A percentile compares a stretch with the other conserved stretches of the same genome.
Evolutionary conservation across 2,888 invertebrate species (phyloP).

Genomic region (Branchipolynoe longqiensis): DNA sequence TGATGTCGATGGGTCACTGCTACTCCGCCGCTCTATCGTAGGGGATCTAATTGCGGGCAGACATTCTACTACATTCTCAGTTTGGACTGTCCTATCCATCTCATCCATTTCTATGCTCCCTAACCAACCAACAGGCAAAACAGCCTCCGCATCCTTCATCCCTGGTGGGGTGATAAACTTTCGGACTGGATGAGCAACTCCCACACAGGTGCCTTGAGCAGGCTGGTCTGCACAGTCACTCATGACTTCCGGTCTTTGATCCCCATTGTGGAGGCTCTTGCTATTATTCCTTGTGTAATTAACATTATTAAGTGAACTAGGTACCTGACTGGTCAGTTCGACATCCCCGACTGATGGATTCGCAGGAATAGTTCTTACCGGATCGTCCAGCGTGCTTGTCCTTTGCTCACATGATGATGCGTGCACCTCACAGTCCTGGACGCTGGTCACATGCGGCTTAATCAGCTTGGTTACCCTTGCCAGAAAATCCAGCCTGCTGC

Average conservation of each 20-base stretch:
- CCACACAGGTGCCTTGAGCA: background rate
- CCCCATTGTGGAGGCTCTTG: background rate
- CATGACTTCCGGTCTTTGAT: constrained; percentile 29
- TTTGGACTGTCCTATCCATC: too few species aligned
- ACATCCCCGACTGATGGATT: constrained; percentile 36
- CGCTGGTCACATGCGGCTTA: constrained; percentile 17
- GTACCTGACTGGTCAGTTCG: background rate
- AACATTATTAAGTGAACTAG: background rate
- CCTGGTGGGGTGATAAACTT: too few species aligned
- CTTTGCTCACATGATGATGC: too few species aligned
- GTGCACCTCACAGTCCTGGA: background rate
- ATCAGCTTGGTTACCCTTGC: constrained; percentile 22
- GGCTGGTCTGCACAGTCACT: background rate
- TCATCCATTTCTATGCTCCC: too few species aligned
- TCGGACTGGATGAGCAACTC: too few species aligned
- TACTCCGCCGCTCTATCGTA: constrained; percentile 14
- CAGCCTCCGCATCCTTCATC: too few species aligned
- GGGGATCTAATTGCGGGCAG: constrained; percentile 9
- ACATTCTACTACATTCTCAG: constrained; percentile 22
- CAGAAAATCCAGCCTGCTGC: too few species aligned
- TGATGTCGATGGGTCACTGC: too few species aligned
- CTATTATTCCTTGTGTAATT: background rate
- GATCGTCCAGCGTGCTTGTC: too few species aligned
- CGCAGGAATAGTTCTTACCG: constrained; percentile 9
- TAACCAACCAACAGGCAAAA: too few species aligned